Percentiles rank a stretch among this genome's conserved stretches.
Conservation (phyloP, 2,113 vertebrate genomes). For the Piliocolobus tephrosceles region DNA sequence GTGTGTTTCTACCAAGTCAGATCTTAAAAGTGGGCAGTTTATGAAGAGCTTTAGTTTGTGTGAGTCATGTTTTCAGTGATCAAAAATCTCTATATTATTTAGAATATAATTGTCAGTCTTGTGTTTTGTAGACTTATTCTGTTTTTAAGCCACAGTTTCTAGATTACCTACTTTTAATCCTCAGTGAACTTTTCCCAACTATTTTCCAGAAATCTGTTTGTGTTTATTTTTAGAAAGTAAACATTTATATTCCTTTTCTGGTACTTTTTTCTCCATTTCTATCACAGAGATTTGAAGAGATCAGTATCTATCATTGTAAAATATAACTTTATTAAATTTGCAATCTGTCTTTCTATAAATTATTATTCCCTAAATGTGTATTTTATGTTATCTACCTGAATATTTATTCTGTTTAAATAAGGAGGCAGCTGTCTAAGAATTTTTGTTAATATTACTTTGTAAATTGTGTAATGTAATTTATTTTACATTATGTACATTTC, state of each 20-base stretch:
- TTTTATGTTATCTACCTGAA: slow-evolving; percentile 85
- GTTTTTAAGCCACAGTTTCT: slow-evolving; percentile 75
- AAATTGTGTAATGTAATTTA: slow-evolving; percentile 92
- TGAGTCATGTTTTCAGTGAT: slow-evolving; percentile 73
- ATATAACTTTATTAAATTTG: slow-evolving; percentile 77
- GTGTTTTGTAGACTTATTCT: slow-evolving; percentile 72
- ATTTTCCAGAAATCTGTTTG: slow-evolving; percentile 64
- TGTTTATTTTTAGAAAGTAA: slow-evolving; percentile 61
- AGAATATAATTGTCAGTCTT: slow-evolving; percentile 73
- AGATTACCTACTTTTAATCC: slow-evolving; percentile 76
- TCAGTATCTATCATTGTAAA: slow-evolving; percentile 77
- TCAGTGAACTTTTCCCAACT: slow-evolving; percentile 54
- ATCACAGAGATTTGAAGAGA: slow-evolving; percentile 68
- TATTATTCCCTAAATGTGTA: slow-evolving; percentile 76
- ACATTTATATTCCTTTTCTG: slow-evolving; percentile 69
- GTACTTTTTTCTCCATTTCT: slow-evolving; percentile 65
- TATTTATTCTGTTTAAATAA: slow-evolving; percentile 86
- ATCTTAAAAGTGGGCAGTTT: slow-evolving; percentile 77
- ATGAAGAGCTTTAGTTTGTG: slow-evolving; percentile 72
- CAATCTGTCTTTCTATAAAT: slow-evolving; percentile 80
- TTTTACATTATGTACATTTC: slow-evolving; percentile 92
- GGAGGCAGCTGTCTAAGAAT: slow-evolving; percentile 86
- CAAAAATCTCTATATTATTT: slow-evolving; percentile 64
- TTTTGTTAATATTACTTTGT: slow-evolving; percentile 89
- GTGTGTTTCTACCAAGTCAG: slow-evolving; percentile 76